Percentiles rank a stretch among this genome's conserved stretches.
Conservation (phyloP, 2,797 vertebrate genomes). For the Gobio occitaniae region DNA sequence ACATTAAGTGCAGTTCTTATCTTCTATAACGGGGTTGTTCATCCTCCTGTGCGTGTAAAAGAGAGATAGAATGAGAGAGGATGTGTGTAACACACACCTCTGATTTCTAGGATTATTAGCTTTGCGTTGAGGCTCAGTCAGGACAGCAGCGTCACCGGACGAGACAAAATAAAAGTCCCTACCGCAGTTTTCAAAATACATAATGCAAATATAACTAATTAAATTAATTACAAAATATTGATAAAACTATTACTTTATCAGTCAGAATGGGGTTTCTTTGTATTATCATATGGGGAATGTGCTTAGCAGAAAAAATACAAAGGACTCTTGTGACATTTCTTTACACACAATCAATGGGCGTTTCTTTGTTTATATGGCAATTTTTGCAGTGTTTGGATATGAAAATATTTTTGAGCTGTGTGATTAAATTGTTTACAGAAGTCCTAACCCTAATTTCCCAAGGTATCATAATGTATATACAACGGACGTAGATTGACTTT, state of each 20-base stretch:
- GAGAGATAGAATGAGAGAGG: neutral
- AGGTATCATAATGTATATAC: neutral
- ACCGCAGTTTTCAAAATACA: constrained; percentile 5
- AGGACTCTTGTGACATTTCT: neutral
- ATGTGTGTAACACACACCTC: constrained; percentile 11
- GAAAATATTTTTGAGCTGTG: neutral
- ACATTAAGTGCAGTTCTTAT: neutral
- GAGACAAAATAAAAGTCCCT: constrained; percentile 41
- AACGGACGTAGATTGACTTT: neutral
- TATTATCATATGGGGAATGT: neutral
- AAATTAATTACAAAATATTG: neutral
- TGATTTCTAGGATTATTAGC: constrained; percentile 36
- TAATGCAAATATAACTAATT: neutral
- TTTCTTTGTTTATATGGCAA: constrained; percentile 20
- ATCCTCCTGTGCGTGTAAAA: neutral
- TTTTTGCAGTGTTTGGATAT: constrained; percentile 17
- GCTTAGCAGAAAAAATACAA: neutral
- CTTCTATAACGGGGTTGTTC: neutral
- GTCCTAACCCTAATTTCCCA: neutral
- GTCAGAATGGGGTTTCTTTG: neutral
- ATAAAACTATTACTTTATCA: neutral
- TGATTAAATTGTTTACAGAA: neutral
- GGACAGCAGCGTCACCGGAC: constrained; percentile 25
- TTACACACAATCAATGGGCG: constrained; percentile 6
- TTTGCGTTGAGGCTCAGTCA: neutral